Evolutionary conservation across 2,113 vertebrate genomes (phyloP).

Genomic region (Uropsilus gracilis): DNA sequence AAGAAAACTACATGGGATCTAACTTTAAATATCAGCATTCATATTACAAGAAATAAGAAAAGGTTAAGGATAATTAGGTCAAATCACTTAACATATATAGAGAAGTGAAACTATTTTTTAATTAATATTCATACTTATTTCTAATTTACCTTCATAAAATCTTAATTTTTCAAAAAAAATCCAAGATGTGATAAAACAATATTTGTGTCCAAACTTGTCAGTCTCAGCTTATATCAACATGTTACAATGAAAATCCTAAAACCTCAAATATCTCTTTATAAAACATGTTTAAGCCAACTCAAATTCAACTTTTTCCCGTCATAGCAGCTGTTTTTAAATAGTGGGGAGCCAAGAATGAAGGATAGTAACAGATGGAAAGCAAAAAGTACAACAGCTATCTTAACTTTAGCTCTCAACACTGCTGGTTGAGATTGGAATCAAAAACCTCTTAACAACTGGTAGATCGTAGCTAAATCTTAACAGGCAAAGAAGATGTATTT

Average conservation of each 20-base stretch:
- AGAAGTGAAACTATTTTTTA: constrained; percentile 62
- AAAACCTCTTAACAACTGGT: constrained; percentile 69
- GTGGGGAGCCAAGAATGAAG: constrained; percentile 53
- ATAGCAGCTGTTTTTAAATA: constrained; percentile 64
- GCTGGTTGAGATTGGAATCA: constrained; percentile 64
- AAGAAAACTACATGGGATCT: constrained; percentile 64
- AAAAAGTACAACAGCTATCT: constrained; percentile 63
- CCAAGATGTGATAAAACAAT: constrained; percentile 49
- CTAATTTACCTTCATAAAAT: constrained; percentile 73
- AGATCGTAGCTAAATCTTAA: constrained; percentile 66
- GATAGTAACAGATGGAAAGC: constrained; percentile 41
- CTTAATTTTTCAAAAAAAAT: constrained; percentile 67
- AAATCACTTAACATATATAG: constrained; percentile 69
- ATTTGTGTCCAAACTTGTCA: constrained; percentile 54
- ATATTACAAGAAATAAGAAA: constrained; percentile 69
- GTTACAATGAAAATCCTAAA: constrained; percentile 51
- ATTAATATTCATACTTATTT: constrained; percentile 67
- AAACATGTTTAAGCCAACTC: constrained; percentile 51
- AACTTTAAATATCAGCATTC: constrained; percentile 78
- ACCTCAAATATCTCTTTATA: constrained; percentile 39
- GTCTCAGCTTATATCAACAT: constrained; percentile 46
- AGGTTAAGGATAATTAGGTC: constrained; percentile 65
- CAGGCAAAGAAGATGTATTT: constrained; percentile 55
- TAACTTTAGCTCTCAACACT: constrained; percentile 50
- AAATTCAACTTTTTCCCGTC: constrained; percentile 55